Conservation (phyloP, 2,888 invertebrate genomes). For the Oscheius sp. region DNA sequence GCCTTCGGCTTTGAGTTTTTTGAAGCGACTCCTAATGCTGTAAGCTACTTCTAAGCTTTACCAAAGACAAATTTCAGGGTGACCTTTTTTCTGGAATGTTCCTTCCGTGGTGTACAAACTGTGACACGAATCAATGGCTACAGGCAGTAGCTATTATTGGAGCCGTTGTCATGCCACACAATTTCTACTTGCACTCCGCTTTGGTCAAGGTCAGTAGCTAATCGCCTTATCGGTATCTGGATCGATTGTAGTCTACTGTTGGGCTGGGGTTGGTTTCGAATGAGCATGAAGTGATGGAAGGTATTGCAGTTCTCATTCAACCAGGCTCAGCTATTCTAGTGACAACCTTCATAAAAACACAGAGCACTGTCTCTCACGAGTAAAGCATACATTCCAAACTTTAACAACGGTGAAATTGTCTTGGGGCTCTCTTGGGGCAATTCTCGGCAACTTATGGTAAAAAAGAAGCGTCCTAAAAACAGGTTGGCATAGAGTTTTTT, state of each 20-base stretch:
- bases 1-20: constrained; percentile 82
- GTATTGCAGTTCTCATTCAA: no score
- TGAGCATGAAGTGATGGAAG: not conserved
- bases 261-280: not conserved
- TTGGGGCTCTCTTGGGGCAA: no score
- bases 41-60: constrained; percentile 8
- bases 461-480: no score
- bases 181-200: constrained; percentile 89
- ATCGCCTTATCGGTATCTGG: not conserved
- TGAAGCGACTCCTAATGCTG: constrained; percentile 51
- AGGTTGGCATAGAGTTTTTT: no score
- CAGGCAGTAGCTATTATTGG: constrained; percentile 81
- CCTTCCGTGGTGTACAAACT: constrained; percentile 83
- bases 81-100: constrained; percentile 84
- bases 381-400: no score
- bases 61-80: constrained; percentile 74
- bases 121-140: constrained; percentile 80
- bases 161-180: constrained; percentile 91
- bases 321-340: no score
- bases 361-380: no score
- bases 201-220: constrained; percentile 82
- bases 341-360: no score
- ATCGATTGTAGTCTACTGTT: not conserved
- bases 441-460: not conserved
- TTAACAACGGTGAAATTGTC: no score